Conservation (phyloP, 2,888 invertebrate genomes). For the Acanthosepion pharaonis region DNA sequence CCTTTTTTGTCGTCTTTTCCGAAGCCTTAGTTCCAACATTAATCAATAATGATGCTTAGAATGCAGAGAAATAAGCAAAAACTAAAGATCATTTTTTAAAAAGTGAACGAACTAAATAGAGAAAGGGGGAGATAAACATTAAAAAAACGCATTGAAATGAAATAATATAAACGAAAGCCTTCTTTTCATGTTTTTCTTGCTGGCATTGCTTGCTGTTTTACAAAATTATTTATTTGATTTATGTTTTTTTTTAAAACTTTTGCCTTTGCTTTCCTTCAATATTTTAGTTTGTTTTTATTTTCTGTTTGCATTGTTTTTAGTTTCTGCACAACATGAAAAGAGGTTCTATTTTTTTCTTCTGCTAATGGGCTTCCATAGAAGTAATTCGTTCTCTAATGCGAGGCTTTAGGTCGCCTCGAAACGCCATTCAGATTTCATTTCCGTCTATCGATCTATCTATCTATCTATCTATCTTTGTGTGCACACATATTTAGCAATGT, state of each 20-base stretch:
- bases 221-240: not conserved
- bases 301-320: not conserved
- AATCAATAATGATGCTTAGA: not conserved
- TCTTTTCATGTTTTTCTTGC: not conserved
- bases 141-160: not conserved
- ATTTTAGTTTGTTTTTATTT: not conserved
- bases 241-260: not conserved
- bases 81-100: not conserved
- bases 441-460: not conserved
- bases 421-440: not conserved
- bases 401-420: slow-evolving; percentile 2
- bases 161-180: not conserved
- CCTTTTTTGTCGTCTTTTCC: not conserved
- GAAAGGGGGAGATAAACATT: not conserved
- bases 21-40: not conserved
- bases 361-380: slow-evolving; percentile 33
- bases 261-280: not conserved
- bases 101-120: not conserved
- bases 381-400: not conserved
- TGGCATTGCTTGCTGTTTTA: not conserved
- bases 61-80: not conserved
- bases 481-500: not conserved
- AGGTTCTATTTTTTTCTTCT: not conserved
- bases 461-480: not conserved
- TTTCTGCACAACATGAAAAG: not conserved